Percentiles rank a stretch among this genome's conserved stretches.
phyloP scores from a whole-genome alignment of 64 coral and sea anemone species.

The Actinia equina region DNA sequence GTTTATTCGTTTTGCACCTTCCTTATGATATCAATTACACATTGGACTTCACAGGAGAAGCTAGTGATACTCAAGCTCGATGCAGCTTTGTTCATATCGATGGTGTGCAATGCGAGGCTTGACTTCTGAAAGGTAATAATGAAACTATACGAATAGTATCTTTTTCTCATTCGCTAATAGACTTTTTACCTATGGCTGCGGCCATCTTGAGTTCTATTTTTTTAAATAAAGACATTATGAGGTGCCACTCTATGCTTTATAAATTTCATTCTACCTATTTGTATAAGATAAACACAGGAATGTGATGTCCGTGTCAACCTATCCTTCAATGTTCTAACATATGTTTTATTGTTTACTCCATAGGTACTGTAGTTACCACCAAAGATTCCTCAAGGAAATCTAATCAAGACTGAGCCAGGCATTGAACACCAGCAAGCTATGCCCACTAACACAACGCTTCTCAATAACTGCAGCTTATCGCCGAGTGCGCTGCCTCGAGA shows the following conservation, averaged over 20 bases:
- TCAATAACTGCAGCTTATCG: background rate
- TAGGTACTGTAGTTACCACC: conserved; percentile 14
- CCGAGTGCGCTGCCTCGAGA: background rate
- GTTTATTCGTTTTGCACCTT: too few species aligned
- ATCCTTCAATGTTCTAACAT: background rate
- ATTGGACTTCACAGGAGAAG: background rate
- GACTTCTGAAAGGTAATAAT: conserved; percentile 26
- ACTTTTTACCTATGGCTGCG: too few species aligned
- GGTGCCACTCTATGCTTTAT: too few species aligned
- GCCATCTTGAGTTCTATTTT: too few species aligned
- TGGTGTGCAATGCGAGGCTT: conserved; percentile 40
- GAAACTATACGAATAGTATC: background rate
- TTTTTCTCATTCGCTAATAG: too few species aligned
- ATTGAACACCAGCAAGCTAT: background rate
- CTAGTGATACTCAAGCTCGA: conserved; percentile 10
- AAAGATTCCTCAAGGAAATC: conserved; percentile 12
- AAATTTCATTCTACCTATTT: too few species aligned
- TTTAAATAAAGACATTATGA: too few species aligned
- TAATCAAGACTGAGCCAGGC: conserved; percentile 9
- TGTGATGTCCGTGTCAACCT: background rate
- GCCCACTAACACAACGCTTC: background rate
- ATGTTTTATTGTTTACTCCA: too few species aligned
- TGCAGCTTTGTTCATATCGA: conserved; percentile 72
- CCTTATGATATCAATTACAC: too few species aligned
- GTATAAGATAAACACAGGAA: too few species aligned